Evolutionary conservation across 2,888 invertebrate species (phyloP).

Genomic region (Cheilosia vernalis): DNA sequence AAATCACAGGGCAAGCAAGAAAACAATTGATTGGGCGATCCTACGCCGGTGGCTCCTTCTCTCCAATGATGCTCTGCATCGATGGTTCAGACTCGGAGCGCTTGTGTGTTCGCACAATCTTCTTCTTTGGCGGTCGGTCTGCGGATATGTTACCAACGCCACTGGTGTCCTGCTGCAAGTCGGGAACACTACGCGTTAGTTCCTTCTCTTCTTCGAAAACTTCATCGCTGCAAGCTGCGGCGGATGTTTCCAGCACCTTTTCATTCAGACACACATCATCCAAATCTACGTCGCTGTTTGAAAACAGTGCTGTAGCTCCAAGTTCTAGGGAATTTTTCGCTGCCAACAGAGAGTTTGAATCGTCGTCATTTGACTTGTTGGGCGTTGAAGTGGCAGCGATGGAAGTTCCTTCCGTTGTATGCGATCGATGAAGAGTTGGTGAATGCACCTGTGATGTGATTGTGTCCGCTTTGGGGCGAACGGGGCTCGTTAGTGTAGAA

Average conservation of each 20-base stretch:
- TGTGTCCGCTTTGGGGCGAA: conserved; percentile 76
- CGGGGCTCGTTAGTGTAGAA: conserved; percentile 59
- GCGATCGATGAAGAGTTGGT: conserved; percentile 76
- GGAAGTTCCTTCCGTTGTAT: conserved; percentile 77
- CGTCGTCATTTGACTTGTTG: conserved; percentile 69
- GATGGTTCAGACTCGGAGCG: conserved; percentile 83
- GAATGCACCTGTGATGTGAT: conserved; percentile 77
- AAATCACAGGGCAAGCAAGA: conserved; percentile 37
- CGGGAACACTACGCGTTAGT: conserved; percentile 82
- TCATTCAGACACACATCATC: conserved; percentile 93
- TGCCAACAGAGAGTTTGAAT: conserved; percentile 78
- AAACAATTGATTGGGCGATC: not conserved
- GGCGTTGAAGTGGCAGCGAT: conserved; percentile 78
- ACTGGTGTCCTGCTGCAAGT: conserved; percentile 77
- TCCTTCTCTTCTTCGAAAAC: conserved; percentile 81
- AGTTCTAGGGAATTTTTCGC: conserved; percentile 84
- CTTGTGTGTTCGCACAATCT: conserved; percentile 81
- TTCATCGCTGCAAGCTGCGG: conserved; percentile 78
- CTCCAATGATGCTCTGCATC: conserved; percentile 79
- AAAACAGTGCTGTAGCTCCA: conserved; percentile 91
- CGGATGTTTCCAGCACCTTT: conserved; percentile 85
- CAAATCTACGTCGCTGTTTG: conserved; percentile 93
- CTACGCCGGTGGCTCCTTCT: conserved; percentile 77
- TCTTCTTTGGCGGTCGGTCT: conserved; percentile 75
- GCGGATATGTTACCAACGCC: conserved; percentile 55